Conservation (phyloP, 1,140 invertebrate genomes). For the Hermetia illucens region DNA sequence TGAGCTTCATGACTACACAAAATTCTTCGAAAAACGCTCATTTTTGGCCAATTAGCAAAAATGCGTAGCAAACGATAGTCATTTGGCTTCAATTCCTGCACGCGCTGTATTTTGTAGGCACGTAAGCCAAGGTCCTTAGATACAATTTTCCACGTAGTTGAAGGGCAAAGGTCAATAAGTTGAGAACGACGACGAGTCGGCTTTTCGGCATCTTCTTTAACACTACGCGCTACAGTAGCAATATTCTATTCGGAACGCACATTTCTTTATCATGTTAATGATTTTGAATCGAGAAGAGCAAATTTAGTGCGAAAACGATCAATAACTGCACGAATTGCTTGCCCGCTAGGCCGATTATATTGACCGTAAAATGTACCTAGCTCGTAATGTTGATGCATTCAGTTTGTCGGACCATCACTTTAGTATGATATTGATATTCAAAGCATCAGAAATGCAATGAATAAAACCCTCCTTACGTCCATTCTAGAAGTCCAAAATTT, state of each 20-base stretch:
- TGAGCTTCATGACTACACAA: conserved; percentile 6
- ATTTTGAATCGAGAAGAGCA: conserved; percentile 3
- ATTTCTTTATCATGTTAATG: neutral
- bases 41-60: conserved; percentile 4
- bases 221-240: conserved; percentile 14
- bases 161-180: conserved; percentile 11
- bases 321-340: too few species aligned
- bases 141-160: conserved; percentile 14
- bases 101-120: conserved; percentile 13
- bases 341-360: too few species aligned
- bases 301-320: conserved; percentile 5
- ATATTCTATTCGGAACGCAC: conserved; percentile 10
- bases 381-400: too few species aligned
- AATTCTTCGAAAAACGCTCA: conserved; percentile 2
- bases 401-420: too few species aligned
- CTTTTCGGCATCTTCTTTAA: conserved; percentile 14
- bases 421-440: too few species aligned
- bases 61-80: conserved; percentile 1
- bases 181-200: conserved; percentile 16
- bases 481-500: too few species aligned
- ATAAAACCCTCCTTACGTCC: too few species aligned
- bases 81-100: conserved; percentile 8
- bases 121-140: conserved; percentile 13
- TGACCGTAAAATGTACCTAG: too few species aligned
- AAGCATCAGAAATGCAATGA: too few species aligned